These are phyloP conservation scores for Sinella curviseta DNA, from an alignment of 1,140 invertebrate species.

Conservation along the genomic window DNA sequence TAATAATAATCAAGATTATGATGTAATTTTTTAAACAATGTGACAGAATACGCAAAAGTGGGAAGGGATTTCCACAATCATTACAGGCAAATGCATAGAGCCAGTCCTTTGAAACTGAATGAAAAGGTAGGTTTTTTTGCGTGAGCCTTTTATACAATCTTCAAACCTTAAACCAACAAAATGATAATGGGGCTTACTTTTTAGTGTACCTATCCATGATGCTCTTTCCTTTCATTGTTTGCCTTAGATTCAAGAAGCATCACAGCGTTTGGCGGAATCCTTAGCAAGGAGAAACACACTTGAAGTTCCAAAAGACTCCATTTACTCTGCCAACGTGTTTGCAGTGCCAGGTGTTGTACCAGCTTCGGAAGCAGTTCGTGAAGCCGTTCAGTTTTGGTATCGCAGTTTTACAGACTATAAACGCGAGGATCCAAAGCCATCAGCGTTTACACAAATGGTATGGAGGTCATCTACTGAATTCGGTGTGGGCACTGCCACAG, in stretches of 20 bases:
- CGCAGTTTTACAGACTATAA: constrained; percentile 15
- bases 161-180: background rate
- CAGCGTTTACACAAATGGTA: constrained; percentile 13
- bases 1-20: too few species aligned
- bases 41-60: constrained; percentile 23
- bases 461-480: background rate
- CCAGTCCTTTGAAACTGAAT: background rate
- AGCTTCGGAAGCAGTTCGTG: constrained; percentile 14
- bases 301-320: background rate
- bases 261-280: background rate
- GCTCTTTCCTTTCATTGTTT: constrained; percentile 3
- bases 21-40: background rate
- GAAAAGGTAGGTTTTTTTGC: constrained; percentile 1
- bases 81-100: constrained; percentile 19
- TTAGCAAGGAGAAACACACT: background rate
- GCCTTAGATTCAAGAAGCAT: constrained; percentile 11
- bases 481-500: constrained; percentile 7
- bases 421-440: background rate
- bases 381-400: constrained; percentile 27
- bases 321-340: constrained; percentile 8
- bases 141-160: too few species aligned
- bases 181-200: background rate
- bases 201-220: background rate
- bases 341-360: background rate
- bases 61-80: constrained; percentile 19